Percentiles rank a stretch among this genome's conserved stretches.
phyloP scores from a whole-genome alignment of 30 jellyfish, hydroid and myxozoan genomes.

The Nemopilema nomurai region DNA sequence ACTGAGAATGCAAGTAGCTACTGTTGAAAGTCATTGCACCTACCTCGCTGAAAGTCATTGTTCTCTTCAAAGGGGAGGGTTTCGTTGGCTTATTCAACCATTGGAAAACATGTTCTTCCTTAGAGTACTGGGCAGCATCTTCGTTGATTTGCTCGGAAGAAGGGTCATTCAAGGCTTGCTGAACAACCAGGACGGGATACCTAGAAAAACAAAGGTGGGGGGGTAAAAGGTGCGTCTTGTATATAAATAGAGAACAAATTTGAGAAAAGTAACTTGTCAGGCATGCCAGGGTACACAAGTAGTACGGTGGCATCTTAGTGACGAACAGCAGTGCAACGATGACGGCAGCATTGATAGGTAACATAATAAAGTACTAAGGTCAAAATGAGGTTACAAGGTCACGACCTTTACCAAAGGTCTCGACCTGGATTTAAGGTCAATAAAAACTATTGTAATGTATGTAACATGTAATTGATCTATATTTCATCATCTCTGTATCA shows the following conservation, averaged over 20 bases:
- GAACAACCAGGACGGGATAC: constrained; percentile 70
- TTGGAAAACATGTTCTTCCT: constrained; percentile 17
- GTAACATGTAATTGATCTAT: too few relatives aligned
- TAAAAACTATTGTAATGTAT: too few relatives aligned
- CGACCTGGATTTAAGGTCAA: too few relatives aligned
- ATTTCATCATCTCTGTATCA: too few relatives aligned
- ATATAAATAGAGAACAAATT: not conserved
- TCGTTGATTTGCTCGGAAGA: constrained; percentile 3
- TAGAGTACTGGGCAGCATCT: constrained; percentile 46
- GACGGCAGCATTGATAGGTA: too few relatives aligned
- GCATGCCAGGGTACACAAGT: not conserved
- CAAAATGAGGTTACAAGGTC: too few relatives aligned
- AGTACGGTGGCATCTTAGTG: not conserved
- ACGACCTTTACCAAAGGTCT: too few relatives aligned
- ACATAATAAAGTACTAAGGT: too few relatives aligned
- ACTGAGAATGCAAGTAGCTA: too few relatives aligned
- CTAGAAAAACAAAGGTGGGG: constrained; percentile 20
- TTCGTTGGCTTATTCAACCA: constrained; percentile 66
- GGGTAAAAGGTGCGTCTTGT: not conserved
- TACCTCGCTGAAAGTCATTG: constrained; percentile 71
- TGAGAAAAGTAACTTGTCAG: not conserved
- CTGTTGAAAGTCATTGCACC: not conserved
- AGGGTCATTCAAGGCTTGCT: constrained; percentile 82
- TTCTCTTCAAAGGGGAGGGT: constrained; percentile 40
- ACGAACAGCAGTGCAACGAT: too few relatives aligned